A percentile compares a stretch with the other conserved stretches of the same genome.
These are phyloP conservation scores for Passerina amoena DNA, from an alignment of 2,113 vertebrate genomes.

Conservation along the genomic window DNA sequence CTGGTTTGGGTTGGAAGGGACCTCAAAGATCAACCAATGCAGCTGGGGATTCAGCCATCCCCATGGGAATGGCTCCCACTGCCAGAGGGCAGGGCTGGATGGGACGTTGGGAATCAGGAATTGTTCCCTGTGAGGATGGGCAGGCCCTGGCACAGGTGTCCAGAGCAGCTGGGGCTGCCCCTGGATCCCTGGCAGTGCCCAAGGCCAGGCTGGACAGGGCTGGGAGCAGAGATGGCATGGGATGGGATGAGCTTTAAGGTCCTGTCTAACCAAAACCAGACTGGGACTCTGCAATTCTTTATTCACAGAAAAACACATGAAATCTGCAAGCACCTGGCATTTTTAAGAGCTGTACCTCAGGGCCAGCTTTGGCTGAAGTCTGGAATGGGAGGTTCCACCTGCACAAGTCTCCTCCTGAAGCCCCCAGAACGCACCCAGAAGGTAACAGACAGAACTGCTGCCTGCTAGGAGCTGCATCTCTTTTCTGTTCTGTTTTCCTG, in stretches of 20 bases:
- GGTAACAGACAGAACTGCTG: not conserved
- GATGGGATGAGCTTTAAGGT: fast-evolving
- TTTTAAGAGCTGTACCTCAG: not conserved
- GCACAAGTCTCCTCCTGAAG: not conserved
- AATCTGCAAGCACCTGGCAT: not conserved
- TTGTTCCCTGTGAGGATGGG: fast-evolving
- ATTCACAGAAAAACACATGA: not conserved
- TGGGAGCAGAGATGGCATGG: not conserved
- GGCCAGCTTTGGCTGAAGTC: not conserved
- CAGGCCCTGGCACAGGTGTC: not conserved
- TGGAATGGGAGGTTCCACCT: not conserved
- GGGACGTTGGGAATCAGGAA: not conserved
- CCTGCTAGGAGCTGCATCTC: not conserved
- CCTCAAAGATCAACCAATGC: not conserved
- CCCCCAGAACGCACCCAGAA: not conserved
- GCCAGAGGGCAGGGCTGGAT: fast-evolving
- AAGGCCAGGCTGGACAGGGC: not conserved
- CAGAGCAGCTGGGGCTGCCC: not conserved
- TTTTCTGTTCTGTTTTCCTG: not conserved
- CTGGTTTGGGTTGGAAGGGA: not conserved
- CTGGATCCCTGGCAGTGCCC: not conserved
- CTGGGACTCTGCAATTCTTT: not conserved
- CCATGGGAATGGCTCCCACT: not conserved
- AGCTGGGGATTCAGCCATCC: not conserved
- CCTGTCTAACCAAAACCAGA: not conserved